Evolutionary conservation across 2,888 invertebrate species (phyloP), one percentile per base, ranked within the genome.

Genomic region (Nemurella pictetii): DNA sequence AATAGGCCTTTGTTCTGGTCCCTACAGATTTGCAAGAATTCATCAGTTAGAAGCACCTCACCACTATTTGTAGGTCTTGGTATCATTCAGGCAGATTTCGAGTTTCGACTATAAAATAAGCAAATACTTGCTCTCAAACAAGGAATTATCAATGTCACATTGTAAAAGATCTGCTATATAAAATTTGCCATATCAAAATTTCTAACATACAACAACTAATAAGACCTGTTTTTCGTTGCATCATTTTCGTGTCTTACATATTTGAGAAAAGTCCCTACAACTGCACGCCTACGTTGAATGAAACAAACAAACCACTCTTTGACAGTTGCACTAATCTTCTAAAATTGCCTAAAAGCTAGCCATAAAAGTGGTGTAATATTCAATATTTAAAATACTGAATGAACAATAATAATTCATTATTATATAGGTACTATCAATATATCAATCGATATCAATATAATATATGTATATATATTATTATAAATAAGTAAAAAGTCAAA

Each of bases 1-100:
- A 30, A 30, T 78, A 78, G 78, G 78, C 78, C 28, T 78, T 78
- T 15, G 28, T 27, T 29, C 78, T 78, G 78, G 78, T 78, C 78
- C 78, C 78, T 78, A 29, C 78, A 78, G n/a, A 29, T 15, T 20
- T 12, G 28, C 5, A 74, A 74, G 9, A 5, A 74, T n/a, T n/a
- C 25, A 36, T 74, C 15, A 12, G 5, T 12, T 74, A 27, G 2
- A 30, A 78, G 26, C n/a, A 28, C 28, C 26, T 4, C 30, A 5
- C 20, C 29, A 78, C 2, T 78, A n/a, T 4, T 29, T 5, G 28
- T n/a, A 78, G 12, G 30, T 78, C 9, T 74, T 74, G 25, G 5
- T n/a, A 74, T 12, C 9, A 74, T 9, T 36, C 55, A 75, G 28
- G 75, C 26, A 36, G 15, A 27, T 27, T 27, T 75, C 28, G 9